Evolutionary conservation across 2,113 vertebrate genomes (phyloP), one percentile per base, ranked within the genome.

Genomic region (Tonatia bakeri): DNA sequence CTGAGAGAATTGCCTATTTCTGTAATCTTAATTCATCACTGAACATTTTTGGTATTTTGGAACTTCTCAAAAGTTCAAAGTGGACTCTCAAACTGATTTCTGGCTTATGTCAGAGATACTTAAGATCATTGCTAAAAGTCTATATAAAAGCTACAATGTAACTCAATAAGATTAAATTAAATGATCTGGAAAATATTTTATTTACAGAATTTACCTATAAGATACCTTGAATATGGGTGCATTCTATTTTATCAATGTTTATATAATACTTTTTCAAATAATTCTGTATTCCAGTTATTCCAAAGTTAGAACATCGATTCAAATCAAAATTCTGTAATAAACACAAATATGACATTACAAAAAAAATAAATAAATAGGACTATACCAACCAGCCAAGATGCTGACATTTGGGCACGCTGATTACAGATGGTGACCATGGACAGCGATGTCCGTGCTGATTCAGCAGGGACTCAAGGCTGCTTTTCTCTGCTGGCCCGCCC

Each of bases 381-480:
- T 56, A 43, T 5, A 20, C 84, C 75, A 80, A 80, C 43, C 85
- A 82, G 96, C 88, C 91, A 95, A 92, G 64, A 95, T 82, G 77
- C 91, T 98, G 97, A 92, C 95, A 92, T 64, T 19, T 73, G 61
- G 94, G 81, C 88, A 24, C 87, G 45, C 50, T 22, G 93, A 90
- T 92, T 96, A 97, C 50, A 79, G 47, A 97, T 91, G 85, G 96
- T 85, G 92, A 36, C 96, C 95, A 33, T 90, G 89, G 91, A 69
- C 72, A 70, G 91, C 50, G 0, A 24, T 83, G 96, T 75, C 83
- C 87, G 87, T 96, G 93, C 96, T 96, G 97, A 96, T 45, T 80
- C 92, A 12, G 95, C 96, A 96, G 85, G 1, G 14, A 82, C 40
- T 95, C 97, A 95, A 97, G 96, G 96, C 95, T 96, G 93, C 91